Percentiles rank a stretch among this genome's conserved stretches.
Conservation (phyloP, 2,888 invertebrate species). For the Acanthosepion pharaonis region DNA sequence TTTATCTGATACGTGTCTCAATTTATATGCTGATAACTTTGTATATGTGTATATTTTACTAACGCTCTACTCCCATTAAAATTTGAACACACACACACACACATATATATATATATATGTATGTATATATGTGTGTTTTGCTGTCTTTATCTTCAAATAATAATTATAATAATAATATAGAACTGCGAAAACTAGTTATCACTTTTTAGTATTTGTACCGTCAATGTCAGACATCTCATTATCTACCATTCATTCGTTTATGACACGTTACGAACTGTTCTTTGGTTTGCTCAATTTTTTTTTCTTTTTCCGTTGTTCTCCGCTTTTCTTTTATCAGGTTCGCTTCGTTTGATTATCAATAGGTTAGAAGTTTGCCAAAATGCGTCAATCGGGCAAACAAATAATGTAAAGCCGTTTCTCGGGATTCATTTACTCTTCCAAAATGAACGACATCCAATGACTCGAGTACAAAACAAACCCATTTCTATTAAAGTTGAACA, state of each 20-base stretch:
- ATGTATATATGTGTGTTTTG: not conserved
- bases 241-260: not conserved
- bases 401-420: not conserved
- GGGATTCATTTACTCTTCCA: not conserved
- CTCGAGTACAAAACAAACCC: not conserved
- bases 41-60: too few species aligned
- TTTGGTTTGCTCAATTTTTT: not conserved
- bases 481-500: not conserved
- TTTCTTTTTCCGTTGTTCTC: not conserved
- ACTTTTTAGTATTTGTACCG: not conserved
- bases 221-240: not conserved
- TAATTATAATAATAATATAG: too few species aligned
- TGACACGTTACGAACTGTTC: not conserved
- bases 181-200: slow-evolving; percentile 1
- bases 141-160: too few species aligned
- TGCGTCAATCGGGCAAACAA: not conserved
- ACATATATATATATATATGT: too few species aligned
- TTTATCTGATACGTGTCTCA: too few species aligned
- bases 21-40: too few species aligned
- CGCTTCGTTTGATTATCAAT: not conserved
- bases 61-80: too few species aligned
- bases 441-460: not conserved
- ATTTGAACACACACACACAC: too few species aligned
- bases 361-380: not conserved
- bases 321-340: not conserved